A percentile compares a stretch with the other conserved stretches of the same genome.
phyloP scores from a whole-genome alignment of 2,797 vertebrate species.

The Lithobates pipiens region DNA sequence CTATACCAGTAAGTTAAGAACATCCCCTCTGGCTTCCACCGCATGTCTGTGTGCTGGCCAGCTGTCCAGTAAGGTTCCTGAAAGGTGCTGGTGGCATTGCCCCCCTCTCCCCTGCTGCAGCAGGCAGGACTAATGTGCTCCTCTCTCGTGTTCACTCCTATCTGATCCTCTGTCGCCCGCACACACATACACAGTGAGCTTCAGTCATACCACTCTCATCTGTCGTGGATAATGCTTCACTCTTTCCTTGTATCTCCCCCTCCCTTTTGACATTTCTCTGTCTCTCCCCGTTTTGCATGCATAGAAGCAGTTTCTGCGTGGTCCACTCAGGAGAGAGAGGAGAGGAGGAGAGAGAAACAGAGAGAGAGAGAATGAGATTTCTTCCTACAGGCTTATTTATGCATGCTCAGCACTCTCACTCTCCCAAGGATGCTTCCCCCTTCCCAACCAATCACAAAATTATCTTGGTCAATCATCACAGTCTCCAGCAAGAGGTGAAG shows the following conservation, averaged over 20 bases:
- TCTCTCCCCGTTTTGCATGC: conserved; percentile 47
- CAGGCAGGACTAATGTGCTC: conserved; percentile 52
- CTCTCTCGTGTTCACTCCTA: conserved; percentile 22
- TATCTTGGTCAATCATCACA: conserved; percentile 54
- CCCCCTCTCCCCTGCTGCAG: conserved; percentile 36
- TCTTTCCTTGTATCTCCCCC: conserved; percentile 49
- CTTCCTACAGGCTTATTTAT: conserved; percentile 64
- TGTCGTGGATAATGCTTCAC: conserved; percentile 58
- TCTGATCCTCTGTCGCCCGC: conserved; percentile 37
- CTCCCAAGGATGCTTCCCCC: conserved; percentile 39
- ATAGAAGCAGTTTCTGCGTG: conserved; percentile 55
- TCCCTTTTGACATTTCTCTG: conserved; percentile 52
- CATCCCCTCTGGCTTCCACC: conserved; percentile 64
- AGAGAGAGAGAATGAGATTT: conserved; percentile 25
- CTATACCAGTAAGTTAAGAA: conserved; percentile 64
- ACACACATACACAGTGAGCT: conserved; percentile 58
- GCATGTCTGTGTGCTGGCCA: conserved; percentile 63
- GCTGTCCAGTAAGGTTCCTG: conserved; percentile 25
- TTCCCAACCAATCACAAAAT: conserved; percentile 62
- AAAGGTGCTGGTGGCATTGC: conserved; percentile 49
- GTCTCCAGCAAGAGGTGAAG: conserved; percentile 10
- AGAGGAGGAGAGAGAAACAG: conserved; percentile 6
- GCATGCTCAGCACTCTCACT: conserved; percentile 67
- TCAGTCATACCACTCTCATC: conserved; percentile 67
- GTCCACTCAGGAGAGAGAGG: conserved; percentile 60